These are phyloP conservation scores for Diphyllodes magnificus DNA, from an alignment of 2,113 vertebrate species.

Conservation along the genomic window DNA sequence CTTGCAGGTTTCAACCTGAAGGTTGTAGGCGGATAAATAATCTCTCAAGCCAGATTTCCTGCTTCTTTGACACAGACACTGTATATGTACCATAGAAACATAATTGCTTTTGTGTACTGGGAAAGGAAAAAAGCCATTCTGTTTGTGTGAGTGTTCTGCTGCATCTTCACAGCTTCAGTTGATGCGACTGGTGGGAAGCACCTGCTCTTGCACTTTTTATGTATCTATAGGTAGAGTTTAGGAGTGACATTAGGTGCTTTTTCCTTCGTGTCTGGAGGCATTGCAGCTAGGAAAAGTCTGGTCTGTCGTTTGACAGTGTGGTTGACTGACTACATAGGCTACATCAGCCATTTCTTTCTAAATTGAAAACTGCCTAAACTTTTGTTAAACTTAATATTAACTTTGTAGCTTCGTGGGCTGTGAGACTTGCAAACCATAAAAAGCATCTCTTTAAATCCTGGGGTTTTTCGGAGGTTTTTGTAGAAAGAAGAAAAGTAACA, in stretches of 20 bases:
- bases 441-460: not conserved
- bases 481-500: accelerated
- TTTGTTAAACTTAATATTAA: not conserved
- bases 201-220: accelerated
- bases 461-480: not conserved
- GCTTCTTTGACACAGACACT: not conserved
- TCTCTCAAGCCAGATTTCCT: not conserved
- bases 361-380: not conserved
- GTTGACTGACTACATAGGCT: accelerated
- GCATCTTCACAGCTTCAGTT: not conserved
- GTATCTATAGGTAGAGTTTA: accelerated
- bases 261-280: not conserved
- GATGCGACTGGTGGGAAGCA: not conserved
- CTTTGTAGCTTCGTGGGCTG: not conserved
- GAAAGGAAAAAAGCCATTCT: not conserved
- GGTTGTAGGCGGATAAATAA: not conserved
- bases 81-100: not conserved
- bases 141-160: not conserved
- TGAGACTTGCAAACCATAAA: not conserved
- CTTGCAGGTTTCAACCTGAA: too few species aligned
- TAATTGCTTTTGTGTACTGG: not conserved
- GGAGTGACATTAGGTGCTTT: not conserved
- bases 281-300: not conserved
- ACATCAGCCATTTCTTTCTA: not conserved
- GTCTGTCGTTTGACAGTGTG: not conserved